Percentiles rank a stretch among this genome's conserved stretches.
Evolutionary conservation across 1,140 invertebrate genomes (phyloP).

Genomic region (Aphelenchoides besseyi): DNA sequence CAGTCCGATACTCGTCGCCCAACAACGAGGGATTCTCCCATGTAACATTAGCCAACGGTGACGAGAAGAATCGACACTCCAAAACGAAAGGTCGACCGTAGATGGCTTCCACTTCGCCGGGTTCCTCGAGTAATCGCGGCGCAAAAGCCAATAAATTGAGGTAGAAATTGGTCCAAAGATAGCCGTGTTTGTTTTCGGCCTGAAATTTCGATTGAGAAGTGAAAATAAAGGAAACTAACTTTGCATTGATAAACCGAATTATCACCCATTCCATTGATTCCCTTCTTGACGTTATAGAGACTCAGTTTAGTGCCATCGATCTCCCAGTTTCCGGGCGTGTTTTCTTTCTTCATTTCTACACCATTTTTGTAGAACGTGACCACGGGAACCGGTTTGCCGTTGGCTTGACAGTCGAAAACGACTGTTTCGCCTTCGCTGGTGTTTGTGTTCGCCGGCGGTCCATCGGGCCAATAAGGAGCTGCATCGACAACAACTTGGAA

Average conservation of each 20-base stretch:
- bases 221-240: constrained; percentile 71
- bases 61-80: constrained; percentile 86
- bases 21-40: constrained; percentile 71
- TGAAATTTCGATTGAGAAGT: constrained; percentile 70
- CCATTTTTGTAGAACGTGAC: constrained; percentile 98
- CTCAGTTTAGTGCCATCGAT: constrained; percentile 72
- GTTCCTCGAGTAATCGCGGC: constrained; percentile 81
- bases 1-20: constrained; percentile 38
- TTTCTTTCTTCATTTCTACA: constrained; percentile 64
- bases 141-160: constrained; percentile 87
- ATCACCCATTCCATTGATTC: constrained; percentile 69
- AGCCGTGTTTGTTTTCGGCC: constrained; percentile 87
- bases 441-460: constrained; percentile 81
- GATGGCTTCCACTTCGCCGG: constrained; percentile 73
- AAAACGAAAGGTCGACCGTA: constrained; percentile 78
- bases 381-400: constrained; percentile 80
- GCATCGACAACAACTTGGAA: constrained; percentile 65
- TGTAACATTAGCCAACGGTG: constrained; percentile 85
- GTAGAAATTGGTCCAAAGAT: constrained; percentile 80
- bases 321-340: constrained; percentile 65
- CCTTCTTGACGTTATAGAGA: constrained; percentile 77
- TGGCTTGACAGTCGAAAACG: constrained; percentile 80
- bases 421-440: constrained; percentile 87
- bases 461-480: constrained; percentile 80
- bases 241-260: constrained; percentile 98